Conservation (phyloP, 2,888 invertebrate genomes). For the Eulithis prunata region DNA sequence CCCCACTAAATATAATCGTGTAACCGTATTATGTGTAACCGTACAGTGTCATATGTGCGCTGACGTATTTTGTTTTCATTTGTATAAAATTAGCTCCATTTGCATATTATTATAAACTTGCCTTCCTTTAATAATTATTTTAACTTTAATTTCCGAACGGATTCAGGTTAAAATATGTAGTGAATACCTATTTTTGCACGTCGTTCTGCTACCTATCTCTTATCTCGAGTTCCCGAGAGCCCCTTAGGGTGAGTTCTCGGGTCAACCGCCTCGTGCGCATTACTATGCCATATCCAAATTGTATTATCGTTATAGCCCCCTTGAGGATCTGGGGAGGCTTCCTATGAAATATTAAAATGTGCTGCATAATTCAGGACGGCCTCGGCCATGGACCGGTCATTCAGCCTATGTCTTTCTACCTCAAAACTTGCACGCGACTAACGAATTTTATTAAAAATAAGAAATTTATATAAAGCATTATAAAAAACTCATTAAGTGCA, state of each 20-base stretch:
- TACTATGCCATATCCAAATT: constrained; percentile 59
- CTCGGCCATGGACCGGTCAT: constrained; percentile 76
- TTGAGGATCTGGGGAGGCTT: constrained; percentile 66
- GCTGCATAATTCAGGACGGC: constrained; percentile 74
- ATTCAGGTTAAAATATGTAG: neutral
- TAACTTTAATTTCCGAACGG: neutral
- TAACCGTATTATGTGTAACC: neutral
- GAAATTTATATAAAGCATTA: too few species aligned
- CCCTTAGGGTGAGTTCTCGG: constrained; percentile 50
- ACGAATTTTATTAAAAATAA: too few species aligned
- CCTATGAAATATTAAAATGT: constrained; percentile 72
- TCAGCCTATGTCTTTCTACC: constrained; percentile 45
- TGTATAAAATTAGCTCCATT: constrained; percentile 19
- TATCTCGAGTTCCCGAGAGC: constrained; percentile 6
- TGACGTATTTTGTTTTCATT: constrained; percentile 22
- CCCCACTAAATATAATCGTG: neutral
- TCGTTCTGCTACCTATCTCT: neutral
- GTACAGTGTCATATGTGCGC: constrained; percentile 2
- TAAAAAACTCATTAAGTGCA: too few species aligned
- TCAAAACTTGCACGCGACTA: constrained; percentile 16
- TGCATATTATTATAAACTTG: constrained; percentile 5
- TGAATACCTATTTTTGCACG: too few species aligned
- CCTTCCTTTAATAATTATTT: neutral
- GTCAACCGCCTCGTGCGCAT: constrained; percentile 58
- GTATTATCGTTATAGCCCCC: constrained; percentile 66